Evolutionary conservation across 2,797 vertebrate genomes (phyloP).

Genomic region (Pachyuromys duprasi): DNA sequence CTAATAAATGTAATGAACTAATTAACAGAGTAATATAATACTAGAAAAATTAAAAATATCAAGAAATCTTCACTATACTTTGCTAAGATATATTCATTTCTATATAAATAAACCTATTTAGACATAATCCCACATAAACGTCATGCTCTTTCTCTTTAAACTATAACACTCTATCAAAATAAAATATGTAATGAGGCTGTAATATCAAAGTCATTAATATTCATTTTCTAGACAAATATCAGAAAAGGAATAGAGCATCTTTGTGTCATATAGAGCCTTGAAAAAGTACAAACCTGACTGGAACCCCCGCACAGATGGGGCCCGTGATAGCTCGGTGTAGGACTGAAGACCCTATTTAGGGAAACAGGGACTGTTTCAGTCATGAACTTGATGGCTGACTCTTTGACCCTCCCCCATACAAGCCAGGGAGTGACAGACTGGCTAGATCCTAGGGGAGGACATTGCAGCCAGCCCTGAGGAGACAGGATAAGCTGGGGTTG

Average conservation of each 20-base stretch:
- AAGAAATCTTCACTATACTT: constrained; percentile 44
- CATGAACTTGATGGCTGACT: too few relatives aligned
- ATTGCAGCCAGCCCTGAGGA: too few relatives aligned
- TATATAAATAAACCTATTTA: background rate
- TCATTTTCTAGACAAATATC: constrained; percentile 49
- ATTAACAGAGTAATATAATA: constrained; percentile 43
- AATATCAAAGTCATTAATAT: constrained; percentile 34
- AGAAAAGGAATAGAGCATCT: constrained; percentile 89
- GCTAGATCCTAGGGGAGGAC: too few relatives aligned
- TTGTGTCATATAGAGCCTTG: constrained; percentile 80
- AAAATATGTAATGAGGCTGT: background rate
- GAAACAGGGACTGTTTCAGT: too few relatives aligned
- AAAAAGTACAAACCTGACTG: constrained; percentile 99
- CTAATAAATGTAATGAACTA: constrained; percentile 43
- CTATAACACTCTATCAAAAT: constrained; percentile 32
- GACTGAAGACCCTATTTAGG: too few relatives aligned
- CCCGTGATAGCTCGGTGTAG: too few relatives aligned
- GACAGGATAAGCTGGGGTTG: too few relatives aligned
- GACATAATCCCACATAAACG: constrained; percentile 14
- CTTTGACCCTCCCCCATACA: too few relatives aligned
- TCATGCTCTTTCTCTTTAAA: constrained; percentile 31
- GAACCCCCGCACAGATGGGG: too few relatives aligned
- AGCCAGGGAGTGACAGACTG: too few relatives aligned
- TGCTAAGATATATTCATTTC: constrained; percentile 15
- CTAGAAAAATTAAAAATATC: constrained; percentile 49